These are phyloP conservation scores for Melieria picta DNA, from an alignment of 2,888 invertebrate genomes.

Conservation along the genomic window DNA sequence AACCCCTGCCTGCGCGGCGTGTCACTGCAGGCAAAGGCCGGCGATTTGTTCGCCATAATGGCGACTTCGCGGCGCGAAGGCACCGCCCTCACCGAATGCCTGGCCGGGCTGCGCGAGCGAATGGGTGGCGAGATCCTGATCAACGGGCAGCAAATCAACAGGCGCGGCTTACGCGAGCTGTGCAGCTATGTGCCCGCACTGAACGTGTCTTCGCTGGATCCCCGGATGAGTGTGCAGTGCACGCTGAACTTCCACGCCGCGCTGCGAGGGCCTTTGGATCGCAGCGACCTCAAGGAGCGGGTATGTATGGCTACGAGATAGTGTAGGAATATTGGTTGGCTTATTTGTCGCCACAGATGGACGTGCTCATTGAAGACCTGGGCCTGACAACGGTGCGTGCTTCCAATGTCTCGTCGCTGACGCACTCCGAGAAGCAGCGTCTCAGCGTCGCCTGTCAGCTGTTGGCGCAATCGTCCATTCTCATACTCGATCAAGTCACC, in stretches of 20 bases:
- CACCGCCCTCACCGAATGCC: conserved; percentile 83
- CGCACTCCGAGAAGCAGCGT: conserved; percentile 86
- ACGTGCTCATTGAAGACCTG: conserved; percentile 88
- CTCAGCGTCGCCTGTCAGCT: conserved; percentile 91
- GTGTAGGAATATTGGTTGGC: background rate
- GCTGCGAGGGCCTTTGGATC: conserved; percentile 67
- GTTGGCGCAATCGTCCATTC: conserved; percentile 84
- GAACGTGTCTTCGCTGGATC: conserved; percentile 66
- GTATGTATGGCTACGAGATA: conserved; percentile 64
- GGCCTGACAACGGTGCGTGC: conserved; percentile 90
- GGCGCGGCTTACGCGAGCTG: conserved; percentile 77
- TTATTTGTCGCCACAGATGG: conserved; percentile 70
- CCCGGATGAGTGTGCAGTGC: conserved; percentile 89
- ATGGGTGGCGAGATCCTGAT: conserved; percentile 82
- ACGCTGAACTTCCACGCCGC: conserved; percentile 86
- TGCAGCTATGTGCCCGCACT: conserved; percentile 69
- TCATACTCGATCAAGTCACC: conserved; percentile 86
- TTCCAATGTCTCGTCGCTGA: conserved; percentile 85
- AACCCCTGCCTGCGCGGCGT: conserved; percentile 77
- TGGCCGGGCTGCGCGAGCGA: conserved; percentile 80
- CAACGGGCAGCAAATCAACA: conserved; percentile 85
- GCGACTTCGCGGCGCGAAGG: conserved; percentile 90
- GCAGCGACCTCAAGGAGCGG: conserved; percentile 76
- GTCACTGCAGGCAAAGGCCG: conserved; percentile 89
- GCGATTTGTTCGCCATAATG: conserved; percentile 90